These are phyloP conservation scores for Channa argus DNA, from an alignment of 2,113 vertebrate species.

Conservation along the genomic window DNA sequence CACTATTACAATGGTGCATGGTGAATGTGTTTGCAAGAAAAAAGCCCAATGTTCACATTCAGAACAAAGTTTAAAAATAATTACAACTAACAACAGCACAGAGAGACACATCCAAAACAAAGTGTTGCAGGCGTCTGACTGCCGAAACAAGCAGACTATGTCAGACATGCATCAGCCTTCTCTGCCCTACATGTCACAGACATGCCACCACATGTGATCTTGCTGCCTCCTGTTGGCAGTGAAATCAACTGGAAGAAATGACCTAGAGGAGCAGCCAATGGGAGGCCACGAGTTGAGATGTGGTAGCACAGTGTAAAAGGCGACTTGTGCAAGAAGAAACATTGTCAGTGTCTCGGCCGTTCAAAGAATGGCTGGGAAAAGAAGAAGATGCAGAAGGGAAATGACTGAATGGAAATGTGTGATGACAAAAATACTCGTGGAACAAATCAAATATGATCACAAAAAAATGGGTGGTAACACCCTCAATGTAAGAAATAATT, in stretches of 20 bases:
- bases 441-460: neutral
- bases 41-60: no score
- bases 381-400: neutral
- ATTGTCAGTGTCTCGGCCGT: neutral
- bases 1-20: no score
- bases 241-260: conserved; percentile 55
- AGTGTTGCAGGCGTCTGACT: no score
- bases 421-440: neutral
- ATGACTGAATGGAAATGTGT: neutral
- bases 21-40: no score
- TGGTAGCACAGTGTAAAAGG: neutral
- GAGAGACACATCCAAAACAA: neutral
- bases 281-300: neutral
- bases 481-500: no score
- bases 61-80: no score
- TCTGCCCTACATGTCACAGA: conserved; percentile 48
- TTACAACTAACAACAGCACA: no score
- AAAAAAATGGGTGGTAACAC: no score
- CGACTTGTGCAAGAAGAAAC: neutral
- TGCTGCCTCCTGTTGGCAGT: conserved; percentile 44
- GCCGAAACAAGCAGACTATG: neutral
- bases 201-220: conserved; percentile 24
- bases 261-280: conserved; percentile 39
- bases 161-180: conserved; percentile 9
- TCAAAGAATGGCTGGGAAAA: neutral